Conservation (phyloP, 2,797 vertebrate species). For the Anas capensis region DNA sequence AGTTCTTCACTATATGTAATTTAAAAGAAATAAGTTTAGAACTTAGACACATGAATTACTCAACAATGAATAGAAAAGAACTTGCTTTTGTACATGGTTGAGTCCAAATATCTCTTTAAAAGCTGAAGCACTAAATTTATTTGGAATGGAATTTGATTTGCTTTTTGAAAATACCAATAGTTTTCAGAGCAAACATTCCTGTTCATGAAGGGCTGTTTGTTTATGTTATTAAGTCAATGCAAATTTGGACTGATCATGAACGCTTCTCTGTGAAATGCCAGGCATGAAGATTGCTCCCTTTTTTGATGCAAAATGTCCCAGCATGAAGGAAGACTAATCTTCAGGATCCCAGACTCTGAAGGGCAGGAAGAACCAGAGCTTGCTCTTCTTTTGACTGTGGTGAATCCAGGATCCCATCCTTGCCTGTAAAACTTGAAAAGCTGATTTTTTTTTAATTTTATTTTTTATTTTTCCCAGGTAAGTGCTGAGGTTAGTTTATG, state of each 20-base stretch:
- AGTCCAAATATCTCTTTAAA: neutral
- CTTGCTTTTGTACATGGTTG: neutral
- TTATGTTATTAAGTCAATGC: neutral
- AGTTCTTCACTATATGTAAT: neutral
- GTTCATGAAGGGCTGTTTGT: neutral
- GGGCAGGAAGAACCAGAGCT: neutral
- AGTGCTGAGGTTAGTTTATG: neutral
- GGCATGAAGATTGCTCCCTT: neutral
- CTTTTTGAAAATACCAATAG: neutral
- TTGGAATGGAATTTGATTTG: neutral
- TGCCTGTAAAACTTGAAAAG: neutral
- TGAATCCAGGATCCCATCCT: neutral
- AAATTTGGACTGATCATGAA: neutral
- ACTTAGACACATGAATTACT: neutral
- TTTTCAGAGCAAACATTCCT: neutral
- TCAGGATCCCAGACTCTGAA: neutral
- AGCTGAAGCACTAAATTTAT: neutral
- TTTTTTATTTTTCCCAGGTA: neutral
- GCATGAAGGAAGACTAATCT: neutral
- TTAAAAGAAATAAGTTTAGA: conserved; percentile 6
- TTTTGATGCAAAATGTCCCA: neutral
- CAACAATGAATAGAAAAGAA: neutral
- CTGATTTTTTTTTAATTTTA: neutral
- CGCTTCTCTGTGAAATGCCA: neutral
- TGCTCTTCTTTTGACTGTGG: neutral